These are phyloP conservation scores for Lanistes nyassanus DNA, from an alignment of 1,140 invertebrate species.

Conservation along the genomic window DNA sequence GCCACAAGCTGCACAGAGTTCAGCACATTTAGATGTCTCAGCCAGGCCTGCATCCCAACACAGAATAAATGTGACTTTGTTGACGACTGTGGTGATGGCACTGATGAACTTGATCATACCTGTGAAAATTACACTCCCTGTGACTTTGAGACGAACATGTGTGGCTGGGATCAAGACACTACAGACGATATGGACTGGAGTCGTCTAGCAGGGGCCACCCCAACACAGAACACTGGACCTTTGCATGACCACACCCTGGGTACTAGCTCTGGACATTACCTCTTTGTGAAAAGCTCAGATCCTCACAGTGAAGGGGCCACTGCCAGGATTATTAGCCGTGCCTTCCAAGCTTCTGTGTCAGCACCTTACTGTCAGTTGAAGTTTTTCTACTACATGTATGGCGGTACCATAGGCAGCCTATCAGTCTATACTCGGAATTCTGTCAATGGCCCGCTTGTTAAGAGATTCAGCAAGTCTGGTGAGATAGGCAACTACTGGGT, in stretches of 20 bases:
- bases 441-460: slow-evolving; percentile 33
- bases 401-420: slow-evolving; percentile 60
- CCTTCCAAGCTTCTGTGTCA: slow-evolving; percentile 36
- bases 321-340: slow-evolving; percentile 72
- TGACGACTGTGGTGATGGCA: slow-evolving; percentile 65
- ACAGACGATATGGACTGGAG: slow-evolving; percentile 60
- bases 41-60: slow-evolving; percentile 24
- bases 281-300: slow-evolving; percentile 80
- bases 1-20: slow-evolving; percentile 35
- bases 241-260: slow-evolving; percentile 57
- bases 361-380: slow-evolving; percentile 45
- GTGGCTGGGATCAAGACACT: slow-evolving; percentile 55
- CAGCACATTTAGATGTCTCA: slow-evolving; percentile 48
- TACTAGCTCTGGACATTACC: slow-evolving; percentile 75
- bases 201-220: slow-evolving; percentile 41
- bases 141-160: slow-evolving; percentile 54
- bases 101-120: slow-evolving; percentile 51
- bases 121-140: slow-evolving; percentile 13
- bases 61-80: slow-evolving; percentile 57
- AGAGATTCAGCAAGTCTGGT: slow-evolving; percentile 25
- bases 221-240: slow-evolving; percentile 52
- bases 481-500: slow-evolving; percentile 47
- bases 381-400: slow-evolving; percentile 85
- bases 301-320: slow-evolving; percentile 75
- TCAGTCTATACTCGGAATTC: slow-evolving; percentile 50